Evolutionary conservation across 2,888 invertebrate species (phyloP).

Genomic region (Zygogramma bicolorata): DNA sequence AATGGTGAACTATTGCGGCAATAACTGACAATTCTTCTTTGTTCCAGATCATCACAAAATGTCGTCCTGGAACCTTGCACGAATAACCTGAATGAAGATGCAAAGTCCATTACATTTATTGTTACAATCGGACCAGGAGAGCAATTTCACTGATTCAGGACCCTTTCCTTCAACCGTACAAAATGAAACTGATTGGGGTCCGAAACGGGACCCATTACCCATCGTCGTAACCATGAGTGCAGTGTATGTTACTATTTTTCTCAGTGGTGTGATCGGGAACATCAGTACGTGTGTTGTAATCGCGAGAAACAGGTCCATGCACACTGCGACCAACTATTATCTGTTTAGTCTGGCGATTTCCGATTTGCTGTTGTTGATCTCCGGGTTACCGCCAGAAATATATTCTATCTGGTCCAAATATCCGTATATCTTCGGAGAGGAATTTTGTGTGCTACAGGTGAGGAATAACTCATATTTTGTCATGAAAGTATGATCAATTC

Average conservation of each 20-base stretch:
- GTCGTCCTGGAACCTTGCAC: background rate
- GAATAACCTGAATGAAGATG: background rate
- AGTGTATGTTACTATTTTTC: conserved; percentile 76
- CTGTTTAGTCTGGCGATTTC: conserved; percentile 84
- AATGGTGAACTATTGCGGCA: no score
- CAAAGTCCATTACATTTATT: background rate
- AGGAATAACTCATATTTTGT: no score
- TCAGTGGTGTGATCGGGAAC: conserved; percentile 83
- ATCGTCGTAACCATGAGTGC: conserved; percentile 77
- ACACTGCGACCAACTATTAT: conserved; percentile 87
- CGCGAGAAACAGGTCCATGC: conserved; percentile 81
- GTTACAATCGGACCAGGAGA: background rate
- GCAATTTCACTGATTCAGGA: background rate
- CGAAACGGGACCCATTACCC: conserved; percentile 70
- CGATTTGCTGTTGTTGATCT: conserved; percentile 78
- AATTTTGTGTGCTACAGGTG: conserved; percentile 81
- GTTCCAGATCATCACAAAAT: background rate
- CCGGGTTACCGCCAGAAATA: conserved; percentile 85
- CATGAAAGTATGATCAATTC: no score
- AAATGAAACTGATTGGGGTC: conserved; percentile 56
- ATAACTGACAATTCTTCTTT: background rate
- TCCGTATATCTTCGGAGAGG: conserved; percentile 83
- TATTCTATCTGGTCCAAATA: conserved; percentile 81
- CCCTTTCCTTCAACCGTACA: background rate
- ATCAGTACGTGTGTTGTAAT: conserved; percentile 85